Percentiles rank a stretch among this genome's conserved stretches.
Evolutionary conservation across 2,888 invertebrate genomes (phyloP).

Genomic region (Macaria notata): DNA sequence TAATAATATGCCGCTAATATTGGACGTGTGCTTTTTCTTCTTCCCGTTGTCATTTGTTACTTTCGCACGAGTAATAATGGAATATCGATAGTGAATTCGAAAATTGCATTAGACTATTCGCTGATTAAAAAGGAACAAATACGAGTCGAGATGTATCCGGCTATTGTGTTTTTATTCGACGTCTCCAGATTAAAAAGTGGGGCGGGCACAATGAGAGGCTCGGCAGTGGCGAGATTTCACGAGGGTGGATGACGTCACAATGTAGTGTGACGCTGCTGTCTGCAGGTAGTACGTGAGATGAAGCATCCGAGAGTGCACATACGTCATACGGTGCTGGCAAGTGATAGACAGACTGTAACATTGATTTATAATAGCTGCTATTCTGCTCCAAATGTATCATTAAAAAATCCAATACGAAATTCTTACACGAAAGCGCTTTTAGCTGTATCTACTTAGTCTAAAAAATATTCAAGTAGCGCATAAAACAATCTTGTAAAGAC

Average conservation of each 20-base stretch:
- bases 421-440: too few species aligned
- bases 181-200: slow-evolving; percentile 78
- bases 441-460: too few species aligned
- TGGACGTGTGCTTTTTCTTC: slow-evolving; percentile 55
- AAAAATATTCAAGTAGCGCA: neutral
- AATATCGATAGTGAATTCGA: slow-evolving; percentile 35
- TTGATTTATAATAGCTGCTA: too few species aligned
- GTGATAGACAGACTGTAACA: too few species aligned
- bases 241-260: slow-evolving; percentile 59
- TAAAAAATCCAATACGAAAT: too few species aligned
- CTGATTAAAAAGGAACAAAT: slow-evolving; percentile 67
- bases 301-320: slow-evolving; percentile 5
- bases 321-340: too few species aligned
- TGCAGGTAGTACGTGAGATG: slow-evolving; percentile 8
- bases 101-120: slow-evolving; percentile 45
- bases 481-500: slow-evolving; percentile 14
- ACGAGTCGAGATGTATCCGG: slow-evolving; percentile 61
- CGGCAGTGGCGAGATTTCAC: slow-evolving; percentile 50
- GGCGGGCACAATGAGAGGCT: slow-evolving; percentile 66
- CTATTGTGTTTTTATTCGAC: slow-evolving; percentile 74
- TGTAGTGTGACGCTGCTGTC: slow-evolving; percentile 58
- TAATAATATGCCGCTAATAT: slow-evolving; percentile 57
- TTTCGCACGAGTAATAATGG: slow-evolving; percentile 30
- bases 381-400: too few species aligned
- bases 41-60: slow-evolving; percentile 44